A percentile compares a stretch with the other conserved stretches of the same genome.
phyloP scores from a whole-genome alignment of 2,113 vertebrate genomes.

The Sander vitreus region DNA sequence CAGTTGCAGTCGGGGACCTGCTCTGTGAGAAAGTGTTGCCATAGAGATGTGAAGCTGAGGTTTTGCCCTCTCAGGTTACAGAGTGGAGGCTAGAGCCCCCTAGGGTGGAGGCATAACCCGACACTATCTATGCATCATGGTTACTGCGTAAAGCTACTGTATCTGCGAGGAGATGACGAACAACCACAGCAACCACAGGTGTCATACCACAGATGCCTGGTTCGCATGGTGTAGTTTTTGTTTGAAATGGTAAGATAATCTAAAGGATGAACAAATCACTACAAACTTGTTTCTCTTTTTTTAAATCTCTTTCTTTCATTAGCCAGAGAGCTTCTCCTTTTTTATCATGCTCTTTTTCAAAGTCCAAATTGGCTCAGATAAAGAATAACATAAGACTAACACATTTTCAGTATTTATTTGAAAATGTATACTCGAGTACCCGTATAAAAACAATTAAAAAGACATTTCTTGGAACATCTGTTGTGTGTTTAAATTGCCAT shows the following conservation, averaged over 20 bases:
- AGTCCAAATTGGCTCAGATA: neutral
- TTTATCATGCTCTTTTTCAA: neutral
- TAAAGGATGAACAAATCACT: neutral
- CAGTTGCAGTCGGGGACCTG: slow-evolving; percentile 15
- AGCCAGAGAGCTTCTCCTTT: neutral
- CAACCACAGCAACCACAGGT: neutral
- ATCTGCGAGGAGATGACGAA: neutral
- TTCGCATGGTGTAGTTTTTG: neutral
- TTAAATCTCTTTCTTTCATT: neutral
- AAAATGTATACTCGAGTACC: neutral
- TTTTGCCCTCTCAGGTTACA: slow-evolving; percentile 45
- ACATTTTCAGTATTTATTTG: neutral
- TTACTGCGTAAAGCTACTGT: neutral
- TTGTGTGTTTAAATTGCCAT: neutral
- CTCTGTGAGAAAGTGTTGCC: slow-evolving; percentile 32
- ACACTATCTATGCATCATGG: neutral
- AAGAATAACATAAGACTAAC: neutral
- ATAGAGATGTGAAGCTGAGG: slow-evolving; percentile 41
- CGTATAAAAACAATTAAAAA: neutral
- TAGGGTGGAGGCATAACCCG: neutral
- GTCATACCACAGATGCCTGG: neutral
- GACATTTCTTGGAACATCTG: neutral
- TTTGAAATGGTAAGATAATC: neutral
- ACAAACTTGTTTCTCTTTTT: neutral
- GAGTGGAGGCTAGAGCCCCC: slow-evolving; percentile 20